Evolutionary conservation across 2,888 invertebrate species (phyloP), one percentile per base, ranked within the genome.

Genomic region (Drosophila phalerata): DNA sequence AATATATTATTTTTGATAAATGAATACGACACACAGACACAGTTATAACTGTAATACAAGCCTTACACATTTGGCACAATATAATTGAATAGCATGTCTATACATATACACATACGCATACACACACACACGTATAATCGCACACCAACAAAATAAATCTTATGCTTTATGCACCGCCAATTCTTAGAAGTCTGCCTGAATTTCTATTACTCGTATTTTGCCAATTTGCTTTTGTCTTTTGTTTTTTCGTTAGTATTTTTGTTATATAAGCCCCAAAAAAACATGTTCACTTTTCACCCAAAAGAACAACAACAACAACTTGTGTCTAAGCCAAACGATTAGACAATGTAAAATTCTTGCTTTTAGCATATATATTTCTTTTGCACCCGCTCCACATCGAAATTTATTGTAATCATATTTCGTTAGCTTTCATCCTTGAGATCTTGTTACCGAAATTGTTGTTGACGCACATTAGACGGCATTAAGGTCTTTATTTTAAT

Each of bases 1-100:
- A 85, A 89, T 85, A 87, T 89, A 85, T 85, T 87, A 89, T 82
- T 86, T 84, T 84, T 84, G 84, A 84, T 88, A 84, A 84, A 84
- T 84, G 84, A 88, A 82, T 88, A 88, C 84, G 55, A 56, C 51
- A 68, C 72, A 77, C 64, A 66, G 38, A 55, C 49, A 57, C 64
- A 77, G 60, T 32, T 47, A 58, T 76, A 65, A 70, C 56, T 74
- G 66, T 55, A n/a, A 17, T 22, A 22, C 25, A 17, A 45, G 19
- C 25, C 61, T 53, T 19, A 30, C 30, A 55, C 22, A 55, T 37
- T 62, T 42, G 48, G 53, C 40, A 60, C 70, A 79, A 63, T 47
- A 57, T 75, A 79, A 77, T 75, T 77, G 79, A 79, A 71, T 69
- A 57, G 48, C 73, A 34, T 43, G 13, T 28, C 32, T 45, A 65